Conservation (phyloP, 2,113 vertebrate genomes). For the Vimba vimba region DNA sequence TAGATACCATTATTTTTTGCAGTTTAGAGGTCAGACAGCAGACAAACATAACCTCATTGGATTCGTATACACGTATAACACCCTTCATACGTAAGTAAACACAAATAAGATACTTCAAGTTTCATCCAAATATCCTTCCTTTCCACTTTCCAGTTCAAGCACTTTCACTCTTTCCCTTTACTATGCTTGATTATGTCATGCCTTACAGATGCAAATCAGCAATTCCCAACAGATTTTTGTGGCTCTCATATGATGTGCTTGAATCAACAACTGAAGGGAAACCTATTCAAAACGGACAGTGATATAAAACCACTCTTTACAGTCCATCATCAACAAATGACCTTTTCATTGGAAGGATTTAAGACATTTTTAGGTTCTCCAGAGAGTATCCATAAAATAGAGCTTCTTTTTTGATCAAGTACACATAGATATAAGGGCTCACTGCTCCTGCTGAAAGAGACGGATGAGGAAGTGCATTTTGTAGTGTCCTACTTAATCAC, state of each 20-base stretch:
- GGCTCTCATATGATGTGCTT: neutral
- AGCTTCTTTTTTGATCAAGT: constrained; percentile 46
- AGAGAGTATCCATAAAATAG: constrained; percentile 55
- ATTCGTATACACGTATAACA: neutral
- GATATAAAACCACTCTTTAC: neutral
- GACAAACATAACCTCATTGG: neutral
- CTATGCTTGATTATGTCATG: neutral
- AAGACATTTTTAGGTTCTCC: constrained; percentile 38
- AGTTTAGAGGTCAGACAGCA: neutral
- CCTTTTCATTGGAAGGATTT: constrained; percentile 33
- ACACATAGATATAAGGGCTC: constrained; percentile 41
- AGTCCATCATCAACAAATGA: constrained; percentile 6
- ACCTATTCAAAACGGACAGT: constrained; percentile 8
- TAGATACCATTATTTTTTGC: neutral
- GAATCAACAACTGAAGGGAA: neutral
- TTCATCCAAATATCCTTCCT: neutral
- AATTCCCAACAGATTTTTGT: constrained; percentile 1
- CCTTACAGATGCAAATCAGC: neutral
- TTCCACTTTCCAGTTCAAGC: neutral
- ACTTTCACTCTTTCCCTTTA: neutral
- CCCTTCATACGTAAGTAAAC: neutral
- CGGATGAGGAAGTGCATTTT: constrained; percentile 61
- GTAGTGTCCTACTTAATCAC: constrained; percentile 74
- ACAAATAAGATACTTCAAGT: neutral
- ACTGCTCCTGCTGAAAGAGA: constrained; percentile 59